Conservation (phyloP, 1,140 invertebrate genomes). For the Parapsyche elsis region DNA sequence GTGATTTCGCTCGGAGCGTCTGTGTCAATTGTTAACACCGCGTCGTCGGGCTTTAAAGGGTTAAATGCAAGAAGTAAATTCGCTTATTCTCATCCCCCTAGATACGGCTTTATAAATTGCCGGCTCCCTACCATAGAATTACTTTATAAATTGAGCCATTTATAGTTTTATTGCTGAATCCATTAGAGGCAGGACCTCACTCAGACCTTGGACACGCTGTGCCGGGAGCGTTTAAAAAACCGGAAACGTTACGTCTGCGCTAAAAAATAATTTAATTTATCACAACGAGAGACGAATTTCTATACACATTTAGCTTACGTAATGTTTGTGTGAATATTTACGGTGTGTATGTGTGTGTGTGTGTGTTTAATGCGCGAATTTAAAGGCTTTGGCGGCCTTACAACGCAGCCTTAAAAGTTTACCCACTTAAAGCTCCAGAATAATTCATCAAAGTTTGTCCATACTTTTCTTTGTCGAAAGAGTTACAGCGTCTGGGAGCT, state of each 20-base stretch:
- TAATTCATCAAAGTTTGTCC: slow-evolving; percentile 30
- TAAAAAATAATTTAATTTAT: too few species aligned
- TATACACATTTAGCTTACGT: too few species aligned
- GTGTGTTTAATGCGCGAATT: too few species aligned
- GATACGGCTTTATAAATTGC: not conserved
- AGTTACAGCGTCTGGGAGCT: not conserved
- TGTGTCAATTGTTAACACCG: too few species aligned
- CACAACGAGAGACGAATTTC: too few species aligned
- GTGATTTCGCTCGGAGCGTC: too few species aligned
- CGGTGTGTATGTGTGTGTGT: too few species aligned
- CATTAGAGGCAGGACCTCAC: not conserved
- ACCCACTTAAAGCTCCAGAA: not conserved
- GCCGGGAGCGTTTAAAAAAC: not conserved
- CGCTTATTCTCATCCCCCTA: not conserved
- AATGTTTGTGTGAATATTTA: too few species aligned
- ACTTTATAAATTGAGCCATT: slow-evolving; percentile 13
- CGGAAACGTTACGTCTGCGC: too few species aligned
- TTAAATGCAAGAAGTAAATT: too few species aligned
- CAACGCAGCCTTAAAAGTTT: not conserved
- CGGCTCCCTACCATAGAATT: not conserved
- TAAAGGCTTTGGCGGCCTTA: too few species aligned
- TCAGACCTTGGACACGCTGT: not conserved
- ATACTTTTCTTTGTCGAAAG: slow-evolving; percentile 28
- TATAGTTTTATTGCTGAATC: slow-evolving; percentile 21
- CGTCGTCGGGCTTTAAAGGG: too few species aligned